Conservation (phyloP, 2,888 invertebrate genomes). For the Bhutanitis thaidina region DNA sequence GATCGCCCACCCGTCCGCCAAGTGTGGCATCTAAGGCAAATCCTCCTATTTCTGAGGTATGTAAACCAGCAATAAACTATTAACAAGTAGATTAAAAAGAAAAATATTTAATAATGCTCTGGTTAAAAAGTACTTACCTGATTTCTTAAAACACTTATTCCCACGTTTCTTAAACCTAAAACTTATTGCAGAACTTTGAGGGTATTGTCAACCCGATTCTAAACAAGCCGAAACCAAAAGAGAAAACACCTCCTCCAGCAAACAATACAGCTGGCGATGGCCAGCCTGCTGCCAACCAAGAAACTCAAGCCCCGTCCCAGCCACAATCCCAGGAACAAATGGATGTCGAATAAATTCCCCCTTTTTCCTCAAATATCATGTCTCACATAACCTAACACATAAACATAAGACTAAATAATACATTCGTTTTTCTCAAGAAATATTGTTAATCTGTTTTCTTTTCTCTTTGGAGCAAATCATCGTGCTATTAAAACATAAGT, state of each 20-base stretch:
- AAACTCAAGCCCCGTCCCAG: conserved; percentile 31
- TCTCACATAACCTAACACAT: conserved; percentile 16
- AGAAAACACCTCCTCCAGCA: conserved; percentile 71
- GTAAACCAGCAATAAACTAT: too few species aligned
- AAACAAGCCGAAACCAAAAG: conserved; percentile 94
- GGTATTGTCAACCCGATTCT: conserved; percentile 85
- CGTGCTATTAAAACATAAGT: too few species aligned
- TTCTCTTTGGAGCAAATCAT: not conserved
- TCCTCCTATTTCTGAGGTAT: too few species aligned
- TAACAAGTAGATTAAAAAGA: too few species aligned
- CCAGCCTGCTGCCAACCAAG: conserved; percentile 35
- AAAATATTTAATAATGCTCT: too few species aligned
- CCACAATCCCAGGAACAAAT: conserved; percentile 53
- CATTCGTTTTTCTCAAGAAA: conserved; percentile 16
- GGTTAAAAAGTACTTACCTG: too few species aligned
- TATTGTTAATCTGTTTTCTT: not conserved
- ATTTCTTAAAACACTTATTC: too few species aligned
- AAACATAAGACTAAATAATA: conserved; percentile 41
- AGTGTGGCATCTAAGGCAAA: too few species aligned
- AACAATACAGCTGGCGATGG: conserved; percentile 48
- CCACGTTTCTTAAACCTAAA: too few species aligned
- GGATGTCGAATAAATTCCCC: conserved; percentile 65
- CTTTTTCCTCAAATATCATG: not conserved
- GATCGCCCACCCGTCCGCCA: too few species aligned
- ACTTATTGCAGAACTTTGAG: conserved; percentile 79